Base-by-base conservation (phyloP, 30 jellyfish, hydroid and myxozoan genomes). In the Clytia hemisphaerica region DNA sequence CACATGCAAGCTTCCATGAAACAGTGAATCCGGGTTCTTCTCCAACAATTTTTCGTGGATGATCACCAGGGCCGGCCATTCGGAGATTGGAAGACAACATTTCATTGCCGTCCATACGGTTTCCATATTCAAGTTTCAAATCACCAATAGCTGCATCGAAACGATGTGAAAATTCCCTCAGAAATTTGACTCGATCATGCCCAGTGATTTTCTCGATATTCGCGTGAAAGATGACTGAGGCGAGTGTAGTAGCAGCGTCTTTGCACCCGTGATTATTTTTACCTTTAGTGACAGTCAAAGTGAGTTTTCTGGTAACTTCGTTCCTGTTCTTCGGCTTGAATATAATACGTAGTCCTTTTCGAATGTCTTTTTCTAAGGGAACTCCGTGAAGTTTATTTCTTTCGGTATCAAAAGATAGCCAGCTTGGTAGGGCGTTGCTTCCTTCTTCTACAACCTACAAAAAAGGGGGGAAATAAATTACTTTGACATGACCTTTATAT, bases 1-100 rank as follows among this genome's bases (percentile, higher is more conserved):
- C 94, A 71, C 96, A 87, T 18, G 45, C 63, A 24, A 80, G 72
- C 37, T 61, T 51, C 97, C 97, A 88, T 10, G 83, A 61, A 30
- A 79, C 46, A 35, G 93, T 71, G 16, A 79, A 18, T n/a, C 91
- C 94, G 4, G 87, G 88, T 14, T 79, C 37, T 34, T 72, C 77
- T 51, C 79, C 74, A 6, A 74, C 58, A 15, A 42, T 28, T 15
- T 71, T 61, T 21, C 80, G 71, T n/a, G n/a, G n/a, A n/a, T n/a
- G n/a, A 61, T 80, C 97, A 28, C 97, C 97, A 34, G 97, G 97
- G 5, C 97, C 97, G 3, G 97, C 94, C 15, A 78, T 62, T 19
- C 50, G 80, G 53, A 81, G 63, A 33, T 83, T 24, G 21, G 82
- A 45, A 26, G 67, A 72, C 30, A 59, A 45, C 16, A 58, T 51